These are phyloP conservation scores for Porites divaricata DNA, from an alignment of 92 coral and sea anemone genomes.

Conservation along the genomic window DNA sequence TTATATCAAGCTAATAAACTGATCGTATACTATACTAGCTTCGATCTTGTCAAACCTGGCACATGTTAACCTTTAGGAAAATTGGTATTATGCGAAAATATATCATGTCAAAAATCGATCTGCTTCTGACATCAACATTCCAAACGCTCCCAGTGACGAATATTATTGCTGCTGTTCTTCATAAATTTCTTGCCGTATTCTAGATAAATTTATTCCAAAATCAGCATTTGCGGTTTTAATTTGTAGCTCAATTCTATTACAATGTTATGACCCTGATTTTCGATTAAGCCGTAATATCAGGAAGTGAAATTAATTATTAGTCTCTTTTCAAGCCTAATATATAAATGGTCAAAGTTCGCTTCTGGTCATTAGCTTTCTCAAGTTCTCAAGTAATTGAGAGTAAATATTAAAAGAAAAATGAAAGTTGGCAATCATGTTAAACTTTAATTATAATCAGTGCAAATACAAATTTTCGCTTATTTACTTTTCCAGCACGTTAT, in stretches of 20 bases:
- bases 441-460: not conserved
- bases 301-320: no score
- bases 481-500: conserved; percentile 5
- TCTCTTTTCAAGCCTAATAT: no score
- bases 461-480: not conserved
- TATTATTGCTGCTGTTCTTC: no score
- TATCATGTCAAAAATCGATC: not conserved
- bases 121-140: no score
- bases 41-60: not conserved
- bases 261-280: no score
- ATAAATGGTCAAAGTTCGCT: not conserved
- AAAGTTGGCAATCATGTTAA: not conserved
- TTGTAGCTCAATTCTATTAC: no score
- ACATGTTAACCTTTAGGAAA: not conserved
- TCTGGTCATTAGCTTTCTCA: not conserved
- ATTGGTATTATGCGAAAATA: not conserved
- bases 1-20: not conserved
- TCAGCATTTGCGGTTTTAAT: no score
- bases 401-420: not conserved
- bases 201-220: no score
- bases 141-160: no score
- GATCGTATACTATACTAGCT: not conserved
- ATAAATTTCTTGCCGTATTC: no score
- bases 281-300: no score
- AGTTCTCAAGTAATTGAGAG: not conserved